Conservation (phyloP, 37 sponge, comb jelly and placozoan species). For the Agelas oroides region DNA sequence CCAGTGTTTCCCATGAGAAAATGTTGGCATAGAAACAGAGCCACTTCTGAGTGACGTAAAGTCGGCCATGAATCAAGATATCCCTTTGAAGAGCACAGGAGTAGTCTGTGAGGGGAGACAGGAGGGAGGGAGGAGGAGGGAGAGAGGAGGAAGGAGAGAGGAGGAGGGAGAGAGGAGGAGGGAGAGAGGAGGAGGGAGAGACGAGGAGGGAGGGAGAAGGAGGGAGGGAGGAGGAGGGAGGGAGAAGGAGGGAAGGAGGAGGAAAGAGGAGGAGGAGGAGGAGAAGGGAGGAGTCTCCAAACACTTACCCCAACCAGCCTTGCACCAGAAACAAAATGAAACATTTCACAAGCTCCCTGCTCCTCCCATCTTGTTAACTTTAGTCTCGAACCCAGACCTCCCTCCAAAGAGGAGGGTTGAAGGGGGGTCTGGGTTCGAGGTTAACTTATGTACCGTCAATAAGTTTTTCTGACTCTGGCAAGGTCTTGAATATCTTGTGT, state of each 20-base stretch:
- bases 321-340: no score
- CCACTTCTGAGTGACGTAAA: slow-evolving; percentile 95
- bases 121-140: not conserved
- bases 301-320: no score
- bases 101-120: slow-evolving; percentile 72
- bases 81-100: slow-evolving; percentile 96
- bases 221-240: not conserved
- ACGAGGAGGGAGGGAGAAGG: not conserved
- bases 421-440: no score
- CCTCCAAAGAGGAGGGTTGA: no score
- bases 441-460: slow-evolving; percentile 89
- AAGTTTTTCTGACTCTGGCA: slow-evolving; percentile 87
- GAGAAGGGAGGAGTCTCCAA: slow-evolving; percentile 18
- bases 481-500: slow-evolving; percentile 88
- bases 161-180: not conserved
- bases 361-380: no score
- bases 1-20: slow-evolving; percentile 93
- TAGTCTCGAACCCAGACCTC: no score
- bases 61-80: slow-evolving; percentile 90
- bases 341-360: no score
- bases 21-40: slow-evolving; percentile 99
- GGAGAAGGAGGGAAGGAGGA: not conserved
- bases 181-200: not conserved
- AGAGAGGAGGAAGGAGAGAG: not conserved
- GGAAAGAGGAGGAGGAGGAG: not conserved